Conservation (phyloP, 2,113 vertebrate species). For the Ginglymostoma cirratum region DNA sequence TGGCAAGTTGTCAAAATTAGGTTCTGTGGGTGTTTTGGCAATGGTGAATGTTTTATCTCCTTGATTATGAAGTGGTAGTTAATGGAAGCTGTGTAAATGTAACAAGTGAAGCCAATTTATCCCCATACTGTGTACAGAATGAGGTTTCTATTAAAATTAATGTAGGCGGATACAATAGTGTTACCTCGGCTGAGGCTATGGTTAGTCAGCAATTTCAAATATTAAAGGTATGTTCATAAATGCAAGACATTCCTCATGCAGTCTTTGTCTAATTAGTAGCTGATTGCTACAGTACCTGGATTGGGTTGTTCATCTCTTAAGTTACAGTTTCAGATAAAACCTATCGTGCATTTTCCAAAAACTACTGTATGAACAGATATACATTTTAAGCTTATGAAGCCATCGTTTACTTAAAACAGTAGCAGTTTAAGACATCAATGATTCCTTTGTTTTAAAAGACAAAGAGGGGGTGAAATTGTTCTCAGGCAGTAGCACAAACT, state of each 20-base stretch:
- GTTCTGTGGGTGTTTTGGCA: neutral
- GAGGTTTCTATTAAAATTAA: neutral
- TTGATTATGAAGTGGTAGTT: neutral
- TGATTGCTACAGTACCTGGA: neutral
- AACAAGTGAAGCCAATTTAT: neutral
- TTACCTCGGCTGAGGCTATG: no score
- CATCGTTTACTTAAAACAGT: neutral
- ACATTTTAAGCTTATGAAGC: neutral
- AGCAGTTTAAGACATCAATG: neutral
- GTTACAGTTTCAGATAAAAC: neutral
- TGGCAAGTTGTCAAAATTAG: neutral
- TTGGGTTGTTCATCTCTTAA: neutral
- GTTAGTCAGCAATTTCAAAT: no score
- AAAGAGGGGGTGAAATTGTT: neutral
- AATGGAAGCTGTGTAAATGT: neutral
- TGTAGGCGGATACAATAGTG: neutral
- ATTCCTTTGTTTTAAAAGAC: neutral
- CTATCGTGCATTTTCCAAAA: neutral
- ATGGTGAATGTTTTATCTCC: neutral
- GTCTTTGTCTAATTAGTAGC: neutral
- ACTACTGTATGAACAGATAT: neutral
- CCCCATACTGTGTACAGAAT: neutral
- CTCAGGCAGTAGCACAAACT: neutral
- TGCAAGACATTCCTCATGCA: neutral
- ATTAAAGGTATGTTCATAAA: neutral